Evolutionary conservation across 2,888 invertebrate species (phyloP).

Genomic region (Calephelis perditalis): DNA sequence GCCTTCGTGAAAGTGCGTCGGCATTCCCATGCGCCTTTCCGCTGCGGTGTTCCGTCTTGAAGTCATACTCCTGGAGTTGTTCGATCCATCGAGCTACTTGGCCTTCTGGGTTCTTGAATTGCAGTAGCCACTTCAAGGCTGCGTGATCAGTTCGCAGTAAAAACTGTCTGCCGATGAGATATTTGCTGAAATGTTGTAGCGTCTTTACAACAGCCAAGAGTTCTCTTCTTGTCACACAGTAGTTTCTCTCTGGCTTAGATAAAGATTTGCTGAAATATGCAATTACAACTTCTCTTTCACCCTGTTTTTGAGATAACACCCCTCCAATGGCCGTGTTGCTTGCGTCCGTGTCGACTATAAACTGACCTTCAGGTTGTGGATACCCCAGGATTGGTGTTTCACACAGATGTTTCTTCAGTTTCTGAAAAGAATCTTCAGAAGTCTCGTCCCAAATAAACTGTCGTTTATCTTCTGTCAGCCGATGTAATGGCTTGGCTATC

Average conservation of each 20-base stretch:
- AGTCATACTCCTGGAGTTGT: slow-evolving; percentile 4
- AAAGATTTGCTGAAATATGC: slow-evolving; percentile 17
- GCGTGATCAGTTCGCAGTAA: slow-evolving; percentile 17
- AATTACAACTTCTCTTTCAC: slow-evolving; percentile 15
- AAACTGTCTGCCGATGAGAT: slow-evolving; percentile 13
- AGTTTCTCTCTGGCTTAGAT: slow-evolving; percentile 20
- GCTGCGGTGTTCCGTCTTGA: background rate
- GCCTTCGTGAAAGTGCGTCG: slow-evolving; percentile 4
- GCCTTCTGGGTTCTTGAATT: background rate
- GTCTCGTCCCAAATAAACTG: background rate
- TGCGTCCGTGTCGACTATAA: slow-evolving; percentile 21
- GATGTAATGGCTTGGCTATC: slow-evolving; percentile 8
- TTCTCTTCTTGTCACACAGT: slow-evolving; percentile 17
- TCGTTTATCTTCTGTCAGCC: background rate
- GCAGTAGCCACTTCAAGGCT: background rate
- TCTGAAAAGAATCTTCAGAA: background rate
- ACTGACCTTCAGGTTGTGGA: slow-evolving; percentile 1
- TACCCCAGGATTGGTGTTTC: slow-evolving; percentile 7
- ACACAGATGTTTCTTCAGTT: background rate
- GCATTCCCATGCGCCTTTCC: background rate
- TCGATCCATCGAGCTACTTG: background rate
- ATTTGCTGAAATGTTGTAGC: slow-evolving; percentile 16
- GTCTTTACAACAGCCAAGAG: slow-evolving; percentile 18
- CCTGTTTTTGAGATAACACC: slow-evolving; percentile 18
- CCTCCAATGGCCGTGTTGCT: slow-evolving; percentile 19